Percentiles rank a stretch among this genome's conserved stretches.
Conservation (phyloP, 2,888 invertebrate species). For the Cataglyphis albicans region DNA sequence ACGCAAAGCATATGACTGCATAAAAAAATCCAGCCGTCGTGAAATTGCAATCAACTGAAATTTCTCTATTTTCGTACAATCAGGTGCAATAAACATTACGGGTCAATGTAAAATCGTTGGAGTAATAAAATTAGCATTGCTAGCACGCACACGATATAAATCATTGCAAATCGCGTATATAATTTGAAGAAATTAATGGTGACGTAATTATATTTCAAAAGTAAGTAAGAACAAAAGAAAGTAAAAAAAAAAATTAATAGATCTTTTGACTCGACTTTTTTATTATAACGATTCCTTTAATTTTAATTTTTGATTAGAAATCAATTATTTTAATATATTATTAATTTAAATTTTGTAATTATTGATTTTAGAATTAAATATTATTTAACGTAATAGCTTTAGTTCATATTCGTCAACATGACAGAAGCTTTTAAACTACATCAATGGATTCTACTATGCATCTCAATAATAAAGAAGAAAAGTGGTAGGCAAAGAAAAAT, state of each 20-base stretch:
- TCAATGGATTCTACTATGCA: slow-evolving; percentile 1
- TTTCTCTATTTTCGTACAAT: slow-evolving; percentile 48
- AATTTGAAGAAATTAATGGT: slow-evolving; percentile 19
- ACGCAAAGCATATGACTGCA: slow-evolving; percentile 37
- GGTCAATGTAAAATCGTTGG: slow-evolving; percentile 24
- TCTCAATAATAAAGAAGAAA: slow-evolving; percentile 23
- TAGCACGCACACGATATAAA: slow-evolving; percentile 16
- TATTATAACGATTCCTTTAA: not conserved
- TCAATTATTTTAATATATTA: not conserved
- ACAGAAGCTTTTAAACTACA: slow-evolving; percentile 19
- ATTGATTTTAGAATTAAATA: not conserved
- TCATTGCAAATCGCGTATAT: slow-evolving; percentile 28
- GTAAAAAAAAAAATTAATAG: not conserved
- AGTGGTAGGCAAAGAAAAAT: slow-evolving; percentile 13
- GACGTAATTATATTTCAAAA: not conserved
- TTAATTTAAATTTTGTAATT: not conserved
- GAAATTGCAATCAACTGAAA: slow-evolving; percentile 54
- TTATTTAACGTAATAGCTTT: not conserved
- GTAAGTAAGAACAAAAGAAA: not conserved
- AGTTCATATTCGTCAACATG: slow-evolving; percentile 31
- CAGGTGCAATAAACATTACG: slow-evolving; percentile 47
- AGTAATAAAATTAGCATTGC: slow-evolving; percentile 35
- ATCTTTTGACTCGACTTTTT: not conserved
- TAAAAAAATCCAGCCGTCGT: slow-evolving; percentile 52
- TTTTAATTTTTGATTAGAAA: not conserved